Evolutionary conservation across 2,797 vertebrate species (phyloP).

Genomic region (Syncerus caffer): DNA sequence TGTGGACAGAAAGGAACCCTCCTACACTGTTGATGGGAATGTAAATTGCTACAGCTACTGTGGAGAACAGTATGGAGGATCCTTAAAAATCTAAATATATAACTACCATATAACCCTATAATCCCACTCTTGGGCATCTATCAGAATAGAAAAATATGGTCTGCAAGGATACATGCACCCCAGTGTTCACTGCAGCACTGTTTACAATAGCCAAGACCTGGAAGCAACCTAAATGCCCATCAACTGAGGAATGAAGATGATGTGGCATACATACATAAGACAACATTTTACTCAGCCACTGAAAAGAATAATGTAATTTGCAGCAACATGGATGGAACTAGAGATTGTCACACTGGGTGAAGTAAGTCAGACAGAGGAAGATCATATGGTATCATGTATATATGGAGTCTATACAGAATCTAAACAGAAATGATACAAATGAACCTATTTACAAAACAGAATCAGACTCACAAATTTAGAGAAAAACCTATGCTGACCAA

Average conservation of each 20-base stretch:
- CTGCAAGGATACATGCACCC: not conserved
- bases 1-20: not conserved
- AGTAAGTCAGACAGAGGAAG: not conserved
- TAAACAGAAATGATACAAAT: not conserved
- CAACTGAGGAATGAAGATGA: not conserved
- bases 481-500: not conserved
- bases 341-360: not conserved
- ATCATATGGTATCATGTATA: not conserved
- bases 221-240: not conserved
- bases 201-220: not conserved
- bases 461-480: not conserved
- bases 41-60: not conserved
- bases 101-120: not conserved
- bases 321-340: not conserved
- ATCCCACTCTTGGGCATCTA: not conserved
- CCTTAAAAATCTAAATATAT: not conserved
- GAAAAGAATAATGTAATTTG: not conserved
- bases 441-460: not conserved
- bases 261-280: not conserved
- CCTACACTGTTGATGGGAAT: not conserved
- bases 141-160: not conserved
- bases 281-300: not conserved
- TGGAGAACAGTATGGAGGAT: not conserved
- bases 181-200: not conserved
- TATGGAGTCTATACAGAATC: not conserved